These are phyloP conservation scores for Nycteola revayana DNA, from an alignment of 2,888 invertebrate species.

Conservation along the genomic window DNA sequence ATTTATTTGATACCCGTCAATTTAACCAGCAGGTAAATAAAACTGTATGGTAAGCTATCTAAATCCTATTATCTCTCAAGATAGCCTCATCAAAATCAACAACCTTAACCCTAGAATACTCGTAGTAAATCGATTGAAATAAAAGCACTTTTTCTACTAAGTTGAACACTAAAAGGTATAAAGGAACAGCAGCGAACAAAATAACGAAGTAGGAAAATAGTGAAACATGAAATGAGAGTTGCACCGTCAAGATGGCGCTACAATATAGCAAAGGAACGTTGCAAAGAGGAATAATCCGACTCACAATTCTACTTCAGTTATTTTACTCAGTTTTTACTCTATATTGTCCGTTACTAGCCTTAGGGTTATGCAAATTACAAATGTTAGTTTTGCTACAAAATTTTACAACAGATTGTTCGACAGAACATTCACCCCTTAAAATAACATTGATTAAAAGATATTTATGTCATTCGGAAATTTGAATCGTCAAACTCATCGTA, in stretches of 20 bases:
- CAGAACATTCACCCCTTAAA: background rate
- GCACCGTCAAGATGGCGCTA: slow-evolving; percentile 62
- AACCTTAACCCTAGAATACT: background rate
- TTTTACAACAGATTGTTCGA: too few relatives aligned
- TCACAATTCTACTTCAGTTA: slow-evolving; percentile 39
- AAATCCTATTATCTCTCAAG: too few relatives aligned
- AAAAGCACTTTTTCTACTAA: slow-evolving; percentile 18
- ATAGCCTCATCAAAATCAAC: too few relatives aligned
- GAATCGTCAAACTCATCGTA: slow-evolving; percentile 53
- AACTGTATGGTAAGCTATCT: too few relatives aligned
- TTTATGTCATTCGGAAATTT: slow-evolving; percentile 22
- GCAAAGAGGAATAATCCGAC: slow-evolving; percentile 53
- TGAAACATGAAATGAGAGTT: slow-evolving; percentile 52
- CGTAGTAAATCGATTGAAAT: slow-evolving; percentile 6
- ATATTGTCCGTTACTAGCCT: background rate
- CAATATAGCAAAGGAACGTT: slow-evolving; percentile 56
- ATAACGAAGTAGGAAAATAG: slow-evolving; percentile 28
- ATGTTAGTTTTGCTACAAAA: too few relatives aligned
- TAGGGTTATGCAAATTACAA: too few relatives aligned
- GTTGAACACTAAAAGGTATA: slow-evolving; percentile 17
- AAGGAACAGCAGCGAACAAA: slow-evolving; percentile 25
- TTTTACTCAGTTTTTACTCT: background rate
- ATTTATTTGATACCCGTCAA: too few relatives aligned
- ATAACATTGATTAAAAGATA: background rate
- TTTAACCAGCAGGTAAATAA: too few relatives aligned